Base-by-base conservation (phyloP, 2,113 vertebrate species). In the Microtus pennsylvanicus region DNA sequence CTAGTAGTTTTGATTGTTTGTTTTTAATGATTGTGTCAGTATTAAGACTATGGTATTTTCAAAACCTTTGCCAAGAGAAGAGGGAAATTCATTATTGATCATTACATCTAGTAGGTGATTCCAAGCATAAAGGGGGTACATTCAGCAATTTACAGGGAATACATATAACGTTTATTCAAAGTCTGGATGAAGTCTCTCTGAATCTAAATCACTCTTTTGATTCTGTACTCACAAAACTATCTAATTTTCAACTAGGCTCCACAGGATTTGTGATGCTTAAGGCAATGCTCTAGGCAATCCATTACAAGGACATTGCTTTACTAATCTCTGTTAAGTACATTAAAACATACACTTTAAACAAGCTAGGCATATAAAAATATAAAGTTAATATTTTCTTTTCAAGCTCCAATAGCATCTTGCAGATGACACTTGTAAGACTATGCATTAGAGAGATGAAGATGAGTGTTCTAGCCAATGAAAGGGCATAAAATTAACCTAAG, bases 381-480 rank as follows among this genome's bases (percentile, higher is more conserved):
- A 8, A 88, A 69, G 2, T 94, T 75, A 95, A 19, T 63, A 85
- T 85, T 92, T 90, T 87, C 82, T 93, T 91, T 58, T 81, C 33
- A 93, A 2, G 94, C 16, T 86, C 7, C 35, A 90, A 7, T 19
- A 7, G 28, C 74, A 89, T 74, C 47, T 11, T 80, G 3, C 52
- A 95, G 55, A 58, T 65, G 21, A 14, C 58, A 92, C 42, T 75
- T 17, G 76, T 72, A 55, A 85, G 35, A 92, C 26, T 3, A 19
- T 45, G 14, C 24, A 94, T 78, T 77, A 83, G 63, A 90, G 22
- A 89, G 30, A 83, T 10, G 21, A 30, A 95, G 11, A 88, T 38
- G n/a, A 80, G n/a, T 58, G 22, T 88, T 85, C 26, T 24, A 95
- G 19, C 33, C 19, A 52, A 13, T 9, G 3, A 47, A 85, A 52